Evolutionary conservation across 2,888 invertebrate genomes (phyloP).

Genomic region (Drosophila fulvimacula): DNA sequence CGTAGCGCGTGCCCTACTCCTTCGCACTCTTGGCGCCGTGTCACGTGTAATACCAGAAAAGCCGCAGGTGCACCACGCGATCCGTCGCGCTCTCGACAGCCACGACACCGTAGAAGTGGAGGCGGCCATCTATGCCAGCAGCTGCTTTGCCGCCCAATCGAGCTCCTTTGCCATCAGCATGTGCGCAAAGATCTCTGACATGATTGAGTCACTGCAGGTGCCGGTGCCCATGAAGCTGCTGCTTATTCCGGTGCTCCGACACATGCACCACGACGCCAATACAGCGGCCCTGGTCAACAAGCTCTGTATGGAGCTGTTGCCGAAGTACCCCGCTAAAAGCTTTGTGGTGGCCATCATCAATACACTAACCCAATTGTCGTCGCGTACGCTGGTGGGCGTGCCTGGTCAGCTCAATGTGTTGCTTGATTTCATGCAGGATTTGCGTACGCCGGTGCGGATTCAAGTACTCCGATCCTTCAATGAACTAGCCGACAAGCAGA

Average conservation of each 20-base stretch:
- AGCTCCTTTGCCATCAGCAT: conserved; percentile 98
- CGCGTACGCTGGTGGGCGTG: conserved; percentile 95
- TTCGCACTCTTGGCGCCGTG: conserved; percentile 94
- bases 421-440: conserved; percentile 89
- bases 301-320: conserved; percentile 90
- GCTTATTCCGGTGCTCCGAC: conserved; percentile 94
- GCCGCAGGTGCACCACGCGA: conserved; percentile 97
- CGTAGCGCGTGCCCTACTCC: conserved; percentile 95
- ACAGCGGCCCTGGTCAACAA: conserved; percentile 89
- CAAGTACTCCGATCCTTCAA: conserved; percentile 89
- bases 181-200: conserved; percentile 97
- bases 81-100: conserved; percentile 95
- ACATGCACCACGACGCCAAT: conserved; percentile 94
- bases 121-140: conserved; percentile 97
- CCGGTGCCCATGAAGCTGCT: conserved; percentile 96
- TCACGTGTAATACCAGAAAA: conserved; percentile 97
- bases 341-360: conserved; percentile 93
- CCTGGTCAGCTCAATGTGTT: conserved; percentile 92
- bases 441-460: conserved; percentile 89
- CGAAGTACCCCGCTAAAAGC: conserved; percentile 91
- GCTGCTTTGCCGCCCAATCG: conserved; percentile 97
- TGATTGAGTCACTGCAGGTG: conserved; percentile 96
- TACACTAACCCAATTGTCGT: conserved; percentile 94
- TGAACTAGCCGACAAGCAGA: conserved; percentile 88
- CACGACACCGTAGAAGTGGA: conserved; percentile 98